Evolutionary conservation across 2,888 invertebrate genomes (phyloP).

Genomic region (Acholoe squamosa): DNA sequence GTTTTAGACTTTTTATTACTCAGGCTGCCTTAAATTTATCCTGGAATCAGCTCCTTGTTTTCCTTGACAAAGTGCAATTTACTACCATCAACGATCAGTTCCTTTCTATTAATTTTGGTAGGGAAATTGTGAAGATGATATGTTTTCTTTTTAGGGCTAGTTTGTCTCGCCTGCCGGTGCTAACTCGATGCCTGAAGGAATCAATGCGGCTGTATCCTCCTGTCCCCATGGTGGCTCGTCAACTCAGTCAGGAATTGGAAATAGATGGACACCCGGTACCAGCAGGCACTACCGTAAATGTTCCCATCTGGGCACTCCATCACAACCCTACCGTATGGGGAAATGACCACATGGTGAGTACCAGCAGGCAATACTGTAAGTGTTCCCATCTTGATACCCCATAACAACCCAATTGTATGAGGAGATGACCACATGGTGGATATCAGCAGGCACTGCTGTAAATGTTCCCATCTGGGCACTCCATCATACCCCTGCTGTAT

Average conservation of each 20-base stretch:
- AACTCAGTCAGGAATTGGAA: slow-evolving; percentile 27
- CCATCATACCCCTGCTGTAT: slow-evolving; percentile 58
- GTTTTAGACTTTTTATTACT: too few species aligned
- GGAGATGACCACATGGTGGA: slow-evolving; percentile 59
- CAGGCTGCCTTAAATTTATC: too few species aligned
- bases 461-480: slow-evolving; percentile 11
- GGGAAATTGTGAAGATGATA: too few species aligned
- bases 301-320: slow-evolving; percentile 38
- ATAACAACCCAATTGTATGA: slow-evolving; percentile 59
- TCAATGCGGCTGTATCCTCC: slow-evolving; percentile 49
- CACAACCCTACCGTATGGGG: slow-evolving; percentile 63
- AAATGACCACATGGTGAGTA: slow-evolving; percentile 55
- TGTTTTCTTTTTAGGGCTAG: slow-evolving; percentile 30
- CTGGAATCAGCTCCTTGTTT: too few species aligned
- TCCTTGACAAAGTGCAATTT: too few species aligned
- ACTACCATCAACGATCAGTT: too few species aligned
- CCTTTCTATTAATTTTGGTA: too few species aligned
- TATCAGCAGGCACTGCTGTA: neutral
- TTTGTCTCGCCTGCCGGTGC: slow-evolving; percentile 25
- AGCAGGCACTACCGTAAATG: neutral
- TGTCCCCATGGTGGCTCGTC: slow-evolving; percentile 6
- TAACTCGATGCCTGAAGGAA: slow-evolving; percentile 58
- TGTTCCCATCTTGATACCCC: slow-evolving; percentile 1
- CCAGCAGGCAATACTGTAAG: too few species aligned
- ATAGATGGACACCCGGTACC: slow-evolving; percentile 29